phyloP scores from a whole-genome alignment of 2,113 vertebrate species.

The Brienomyrus brachyistius region DNA sequence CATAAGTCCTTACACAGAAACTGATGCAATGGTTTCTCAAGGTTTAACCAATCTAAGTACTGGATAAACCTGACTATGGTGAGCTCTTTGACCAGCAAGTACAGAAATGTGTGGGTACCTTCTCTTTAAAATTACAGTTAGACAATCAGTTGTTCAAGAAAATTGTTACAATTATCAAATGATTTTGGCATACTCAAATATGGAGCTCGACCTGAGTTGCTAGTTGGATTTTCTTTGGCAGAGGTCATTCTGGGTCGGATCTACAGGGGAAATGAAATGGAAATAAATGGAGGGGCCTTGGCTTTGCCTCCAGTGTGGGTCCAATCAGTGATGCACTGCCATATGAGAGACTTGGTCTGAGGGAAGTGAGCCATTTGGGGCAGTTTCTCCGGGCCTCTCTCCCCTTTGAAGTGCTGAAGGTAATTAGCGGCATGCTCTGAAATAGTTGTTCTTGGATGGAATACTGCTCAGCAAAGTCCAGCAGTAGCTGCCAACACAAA shows the following conservation, averaged over 20 bases:
- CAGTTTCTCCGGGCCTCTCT: neutral
- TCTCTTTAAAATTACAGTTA: neutral
- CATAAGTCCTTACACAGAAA: neutral
- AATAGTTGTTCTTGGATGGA: neutral
- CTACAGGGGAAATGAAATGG: neutral
- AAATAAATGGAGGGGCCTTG: neutral
- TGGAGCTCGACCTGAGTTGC: neutral
- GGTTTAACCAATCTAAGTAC: neutral
- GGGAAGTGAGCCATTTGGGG: neutral
- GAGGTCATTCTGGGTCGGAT: neutral
- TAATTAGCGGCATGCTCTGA: neutral
- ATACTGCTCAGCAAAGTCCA: neutral
- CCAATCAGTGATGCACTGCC: neutral
- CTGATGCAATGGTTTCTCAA: neutral
- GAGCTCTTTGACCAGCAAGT: neutral
- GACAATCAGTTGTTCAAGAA: neutral
- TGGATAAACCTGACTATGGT: neutral
- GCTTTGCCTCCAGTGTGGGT: neutral
- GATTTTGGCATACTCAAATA: neutral
- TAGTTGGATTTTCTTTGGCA: neutral
- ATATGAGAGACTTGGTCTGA: neutral
- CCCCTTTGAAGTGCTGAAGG: neutral
- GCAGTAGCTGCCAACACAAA: neutral
- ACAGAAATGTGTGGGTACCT: neutral
- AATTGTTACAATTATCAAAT: neutral